Conservation (phyloP, 2,888 invertebrate species). For the Conomelus anceps region DNA sequence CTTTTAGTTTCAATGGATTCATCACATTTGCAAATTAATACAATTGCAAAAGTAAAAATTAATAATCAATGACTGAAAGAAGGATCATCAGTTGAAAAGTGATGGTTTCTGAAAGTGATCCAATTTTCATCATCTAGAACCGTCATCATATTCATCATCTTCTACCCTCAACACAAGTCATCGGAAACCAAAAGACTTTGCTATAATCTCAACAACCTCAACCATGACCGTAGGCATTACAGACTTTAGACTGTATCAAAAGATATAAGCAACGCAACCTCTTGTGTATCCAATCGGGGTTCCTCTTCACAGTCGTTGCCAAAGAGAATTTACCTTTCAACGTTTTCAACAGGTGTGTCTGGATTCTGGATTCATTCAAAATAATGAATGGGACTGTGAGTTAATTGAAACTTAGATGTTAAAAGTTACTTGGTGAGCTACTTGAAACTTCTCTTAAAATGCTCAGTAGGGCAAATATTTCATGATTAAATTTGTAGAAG, state of each 20-base stretch:
- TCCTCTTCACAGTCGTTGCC: not conserved
- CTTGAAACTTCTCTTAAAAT: too few relatives aligned
- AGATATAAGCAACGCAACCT: not conserved
- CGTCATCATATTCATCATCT: too few relatives aligned
- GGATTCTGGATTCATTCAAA: not conserved
- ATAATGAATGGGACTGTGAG: too few relatives aligned
- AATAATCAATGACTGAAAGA: too few relatives aligned
- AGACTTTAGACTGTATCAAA: not conserved
- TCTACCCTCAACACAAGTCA: not conserved
- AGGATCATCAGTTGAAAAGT: too few relatives aligned
- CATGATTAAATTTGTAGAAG: too few relatives aligned
- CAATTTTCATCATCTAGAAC: too few relatives aligned
- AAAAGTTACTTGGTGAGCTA: not conserved
- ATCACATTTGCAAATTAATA: too few relatives aligned
- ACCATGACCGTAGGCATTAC: not conserved
- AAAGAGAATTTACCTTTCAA: not conserved
- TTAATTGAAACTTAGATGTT: not conserved
- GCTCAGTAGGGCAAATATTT: too few relatives aligned
- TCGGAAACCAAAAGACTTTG: not conserved
- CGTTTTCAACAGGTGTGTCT: not conserved
- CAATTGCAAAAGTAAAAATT: too few relatives aligned
- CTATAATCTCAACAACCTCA: not conserved
- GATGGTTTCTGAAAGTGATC: too few relatives aligned
- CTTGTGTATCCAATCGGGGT: not conserved
- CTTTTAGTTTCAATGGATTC: too few relatives aligned